Evolutionary conservation across 1,140 invertebrate species (phyloP).

Genomic region (Campoletis sonorensis): DNA sequence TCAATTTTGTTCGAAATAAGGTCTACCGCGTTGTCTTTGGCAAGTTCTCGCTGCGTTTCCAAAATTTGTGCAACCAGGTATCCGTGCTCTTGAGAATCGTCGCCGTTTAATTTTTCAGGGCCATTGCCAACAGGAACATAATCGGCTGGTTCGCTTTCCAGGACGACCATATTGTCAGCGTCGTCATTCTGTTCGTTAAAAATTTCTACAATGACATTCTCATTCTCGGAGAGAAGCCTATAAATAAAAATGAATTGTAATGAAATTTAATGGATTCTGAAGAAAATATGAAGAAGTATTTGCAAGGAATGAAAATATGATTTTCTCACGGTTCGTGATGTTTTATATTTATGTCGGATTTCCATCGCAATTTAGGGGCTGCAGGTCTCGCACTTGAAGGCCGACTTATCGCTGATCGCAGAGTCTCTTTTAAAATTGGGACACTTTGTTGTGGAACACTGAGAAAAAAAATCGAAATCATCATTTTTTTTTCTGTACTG

Average conservation of each 20-base stretch:
- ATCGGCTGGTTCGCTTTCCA: slow-evolving; percentile 66
- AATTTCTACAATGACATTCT: slow-evolving; percentile 81
- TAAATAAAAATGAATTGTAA: no score
- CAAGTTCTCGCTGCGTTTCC: slow-evolving; percentile 84
- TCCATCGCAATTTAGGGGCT: slow-evolving; percentile 82
- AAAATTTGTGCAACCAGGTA: slow-evolving; percentile 89
- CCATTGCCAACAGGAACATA: slow-evolving; percentile 6
- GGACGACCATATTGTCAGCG: slow-evolving; percentile 77
- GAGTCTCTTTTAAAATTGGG: slow-evolving; percentile 74
- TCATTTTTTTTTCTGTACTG: no score
- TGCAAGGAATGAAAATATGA: neutral
- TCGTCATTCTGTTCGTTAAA: slow-evolving; percentile 75
- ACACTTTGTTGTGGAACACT: slow-evolving; percentile 53
- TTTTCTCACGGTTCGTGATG: slow-evolving; percentile 66
- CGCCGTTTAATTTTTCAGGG: slow-evolving; percentile 52
- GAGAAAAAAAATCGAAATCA: neutral
- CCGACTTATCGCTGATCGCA: slow-evolving; percentile 82
- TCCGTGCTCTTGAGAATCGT: slow-evolving; percentile 78
- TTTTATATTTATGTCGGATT: slow-evolving; percentile 74
- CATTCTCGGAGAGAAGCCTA: slow-evolving; percentile 34
- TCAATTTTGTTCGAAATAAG: slow-evolving; percentile 71
- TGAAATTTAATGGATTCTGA: no score
- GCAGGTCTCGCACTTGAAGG: slow-evolving; percentile 87
- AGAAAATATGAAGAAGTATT: no score
- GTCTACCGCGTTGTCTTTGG: slow-evolving; percentile 69